These are phyloP conservation scores for Willowsia nigromaculata DNA, from an alignment of 2,888 invertebrate species.

Conservation along the genomic window DNA sequence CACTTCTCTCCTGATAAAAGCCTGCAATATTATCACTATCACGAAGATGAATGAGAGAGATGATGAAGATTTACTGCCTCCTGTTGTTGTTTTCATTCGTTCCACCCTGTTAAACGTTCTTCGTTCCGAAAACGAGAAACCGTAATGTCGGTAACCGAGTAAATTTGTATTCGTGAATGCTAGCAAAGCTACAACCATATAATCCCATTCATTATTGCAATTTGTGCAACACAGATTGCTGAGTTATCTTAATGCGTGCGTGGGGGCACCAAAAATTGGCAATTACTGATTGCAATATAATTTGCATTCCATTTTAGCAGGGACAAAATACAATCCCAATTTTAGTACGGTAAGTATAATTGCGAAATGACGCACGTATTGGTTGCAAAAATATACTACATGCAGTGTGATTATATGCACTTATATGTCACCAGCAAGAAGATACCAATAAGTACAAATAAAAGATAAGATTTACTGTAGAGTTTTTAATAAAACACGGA, in stretches of 20 bases:
- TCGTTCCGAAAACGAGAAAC: background rate
- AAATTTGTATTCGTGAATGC: too few species aligned
- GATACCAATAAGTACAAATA: too few species aligned
- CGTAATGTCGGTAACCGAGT: background rate
- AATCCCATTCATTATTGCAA: background rate
- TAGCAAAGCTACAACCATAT: background rate
- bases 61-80: constrained; percentile 66
- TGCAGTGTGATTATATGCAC: too few species aligned
- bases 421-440: too few species aligned
- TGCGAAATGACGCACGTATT: background rate
- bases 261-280: background rate
- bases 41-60: constrained; percentile 33
- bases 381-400: background rate
- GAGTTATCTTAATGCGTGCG: background rate
- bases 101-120: constrained; percentile 56
- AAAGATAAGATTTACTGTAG: too few species aligned
- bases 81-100: constrained; percentile 60
- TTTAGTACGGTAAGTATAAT: background rate
- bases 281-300: background rate
- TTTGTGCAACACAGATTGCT: background rate
- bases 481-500: too few species aligned
- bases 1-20: constrained; percentile 34
- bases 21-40: constrained; percentile 48
- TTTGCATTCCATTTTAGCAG: background rate
- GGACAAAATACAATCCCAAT: background rate